Percentiles rank a stretch among this genome's conserved stretches.
Conservation (phyloP, 2,797 vertebrate genomes). For the Danio choprae region DNA sequence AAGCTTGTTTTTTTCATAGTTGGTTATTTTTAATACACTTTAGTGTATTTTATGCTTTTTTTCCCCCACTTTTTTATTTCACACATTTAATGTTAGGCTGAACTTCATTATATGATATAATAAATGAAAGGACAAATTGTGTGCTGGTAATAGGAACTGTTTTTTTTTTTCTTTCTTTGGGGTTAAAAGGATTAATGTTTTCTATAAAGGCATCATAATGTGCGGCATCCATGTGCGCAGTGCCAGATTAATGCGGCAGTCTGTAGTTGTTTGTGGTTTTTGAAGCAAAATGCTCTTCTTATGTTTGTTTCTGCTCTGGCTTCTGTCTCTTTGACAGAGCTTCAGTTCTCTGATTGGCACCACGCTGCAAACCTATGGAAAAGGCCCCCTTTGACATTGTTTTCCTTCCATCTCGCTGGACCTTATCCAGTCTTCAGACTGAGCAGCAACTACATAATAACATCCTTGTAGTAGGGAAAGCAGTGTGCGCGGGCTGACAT, state of each 20-base stretch:
- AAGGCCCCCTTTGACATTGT: constrained; percentile 64
- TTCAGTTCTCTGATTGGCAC: constrained; percentile 39
- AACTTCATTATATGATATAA: constrained; percentile 53
- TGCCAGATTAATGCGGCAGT: constrained; percentile 5
- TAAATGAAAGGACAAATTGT: background rate
- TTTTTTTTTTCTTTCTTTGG: background rate
- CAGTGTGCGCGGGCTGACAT: constrained; percentile 66
- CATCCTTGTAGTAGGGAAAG: constrained; percentile 65
- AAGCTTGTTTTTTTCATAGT: background rate
- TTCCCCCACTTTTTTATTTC: too few species aligned
- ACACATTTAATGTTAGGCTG: background rate
- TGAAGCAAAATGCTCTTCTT: constrained; percentile 13
- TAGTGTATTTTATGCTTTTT: background rate
- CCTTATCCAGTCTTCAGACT: constrained; percentile 58
- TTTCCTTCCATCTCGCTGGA: constrained; percentile 63
- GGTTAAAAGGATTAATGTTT: background rate
- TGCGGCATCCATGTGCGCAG: background rate
- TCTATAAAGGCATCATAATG: too few species aligned
- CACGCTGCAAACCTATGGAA: constrained; percentile 63
- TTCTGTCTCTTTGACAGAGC: constrained; percentile 35
- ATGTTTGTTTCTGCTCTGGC: constrained; percentile 6
- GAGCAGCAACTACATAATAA: constrained; percentile 64
- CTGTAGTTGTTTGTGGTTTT: background rate
- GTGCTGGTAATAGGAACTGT: background rate
- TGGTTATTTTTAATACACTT: background rate